Evolutionary conservation across 2,888 invertebrate genomes (phyloP).

Genomic region (Megamerina dolium): DNA sequence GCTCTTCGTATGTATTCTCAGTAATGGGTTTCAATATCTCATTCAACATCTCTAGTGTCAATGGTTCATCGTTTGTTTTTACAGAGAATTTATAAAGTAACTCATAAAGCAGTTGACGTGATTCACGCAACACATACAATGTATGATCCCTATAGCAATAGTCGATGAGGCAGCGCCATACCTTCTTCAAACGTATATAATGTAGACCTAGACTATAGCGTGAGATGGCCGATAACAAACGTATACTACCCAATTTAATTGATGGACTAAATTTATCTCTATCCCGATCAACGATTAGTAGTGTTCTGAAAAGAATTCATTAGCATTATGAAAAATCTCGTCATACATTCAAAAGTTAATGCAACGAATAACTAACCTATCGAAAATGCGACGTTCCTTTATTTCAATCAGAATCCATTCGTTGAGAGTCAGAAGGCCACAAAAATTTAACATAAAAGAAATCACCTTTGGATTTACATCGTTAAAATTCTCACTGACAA

Average conservation of each 20-base stretch:
- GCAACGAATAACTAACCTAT: slow-evolving; percentile 28
- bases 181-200: slow-evolving; percentile 59
- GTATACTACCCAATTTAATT: slow-evolving; percentile 62
- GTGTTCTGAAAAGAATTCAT: slow-evolving; percentile 28
- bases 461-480: slow-evolving; percentile 50
- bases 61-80: slow-evolving; percentile 50
- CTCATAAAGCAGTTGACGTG: slow-evolving; percentile 58
- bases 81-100: slow-evolving; percentile 53
- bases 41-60: slow-evolving; percentile 55
- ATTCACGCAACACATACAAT: slow-evolving; percentile 64
- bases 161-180: slow-evolving; percentile 61
- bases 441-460: slow-evolving; percentile 61
- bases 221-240: slow-evolving; percentile 57
- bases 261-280: slow-evolving; percentile 52
- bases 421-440: slow-evolving; percentile 55
- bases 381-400: slow-evolving; percentile 44
- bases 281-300: slow-evolving; percentile 28
- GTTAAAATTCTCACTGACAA: slow-evolving; percentile 41
- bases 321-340: too few relatives aligned
- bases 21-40: slow-evolving; percentile 56
- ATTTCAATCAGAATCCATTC: slow-evolving; percentile 59
- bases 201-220: slow-evolving; percentile 59
- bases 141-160: slow-evolving; percentile 63
- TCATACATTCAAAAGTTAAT: not conserved
- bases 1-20: slow-evolving; percentile 52